Conservation (phyloP, 2,888 invertebrate genomes). For the Pyralis farinalis region DNA sequence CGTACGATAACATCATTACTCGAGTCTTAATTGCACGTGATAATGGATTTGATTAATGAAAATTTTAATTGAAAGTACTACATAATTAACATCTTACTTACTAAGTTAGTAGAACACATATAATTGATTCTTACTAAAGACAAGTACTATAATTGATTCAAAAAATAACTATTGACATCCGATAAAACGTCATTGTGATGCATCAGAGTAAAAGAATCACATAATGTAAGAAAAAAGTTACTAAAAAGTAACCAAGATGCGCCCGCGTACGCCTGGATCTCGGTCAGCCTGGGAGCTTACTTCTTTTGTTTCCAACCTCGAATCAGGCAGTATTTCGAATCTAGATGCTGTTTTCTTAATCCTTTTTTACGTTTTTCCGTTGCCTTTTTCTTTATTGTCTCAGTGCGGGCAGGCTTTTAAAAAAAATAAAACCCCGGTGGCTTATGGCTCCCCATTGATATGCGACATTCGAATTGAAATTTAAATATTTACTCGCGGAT, state of each 20-base stretch:
- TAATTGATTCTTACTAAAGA: too few relatives aligned
- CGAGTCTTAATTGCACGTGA: too few relatives aligned
- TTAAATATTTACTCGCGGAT: slow-evolving; percentile 76
- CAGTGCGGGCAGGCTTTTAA: slow-evolving; percentile 62
- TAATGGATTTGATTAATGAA: too few relatives aligned
- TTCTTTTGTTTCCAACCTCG: slow-evolving; percentile 77
- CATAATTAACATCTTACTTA: too few relatives aligned
- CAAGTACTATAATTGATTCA: slow-evolving; percentile 55
- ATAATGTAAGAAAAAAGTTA: slow-evolving; percentile 51
- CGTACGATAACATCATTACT: too few relatives aligned
- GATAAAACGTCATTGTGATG: slow-evolving; percentile 75
- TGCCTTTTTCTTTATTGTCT: slow-evolving; percentile 78
- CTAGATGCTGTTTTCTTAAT: slow-evolving; percentile 74
- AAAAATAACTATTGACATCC: slow-evolving; percentile 65
- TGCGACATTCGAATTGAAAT: slow-evolving; percentile 80
- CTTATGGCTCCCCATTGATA: slow-evolving; percentile 81
- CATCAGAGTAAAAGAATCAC: slow-evolving; percentile 75
- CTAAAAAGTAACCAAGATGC: slow-evolving; percentile 59
- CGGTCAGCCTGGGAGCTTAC: slow-evolving; percentile 70
- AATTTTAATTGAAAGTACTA: too few relatives aligned
- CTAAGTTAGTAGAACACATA: too few relatives aligned
- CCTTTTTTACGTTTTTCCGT: slow-evolving; percentile 57
- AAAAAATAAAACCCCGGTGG: slow-evolving; percentile 72
- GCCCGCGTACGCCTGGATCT: slow-evolving; percentile 75
- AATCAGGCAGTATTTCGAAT: slow-evolving; percentile 79